phyloP scores from a whole-genome alignment of 2,113 vertebrate genomes.

The Coturnix japonica region DNA sequence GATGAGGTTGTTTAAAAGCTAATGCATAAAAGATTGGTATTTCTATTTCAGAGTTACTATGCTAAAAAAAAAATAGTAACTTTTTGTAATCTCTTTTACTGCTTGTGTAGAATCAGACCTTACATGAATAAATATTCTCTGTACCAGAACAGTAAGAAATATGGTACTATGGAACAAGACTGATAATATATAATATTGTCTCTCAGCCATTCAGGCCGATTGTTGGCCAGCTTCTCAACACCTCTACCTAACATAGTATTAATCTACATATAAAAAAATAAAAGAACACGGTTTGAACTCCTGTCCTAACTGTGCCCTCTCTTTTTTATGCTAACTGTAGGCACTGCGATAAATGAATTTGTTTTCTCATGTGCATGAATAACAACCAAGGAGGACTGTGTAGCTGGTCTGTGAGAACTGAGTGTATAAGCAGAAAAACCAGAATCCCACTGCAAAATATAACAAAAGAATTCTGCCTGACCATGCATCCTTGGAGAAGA shows the following conservation, averaged over 20 bases:
- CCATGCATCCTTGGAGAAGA: background rate
- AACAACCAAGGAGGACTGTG: background rate
- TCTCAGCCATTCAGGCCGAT: background rate
- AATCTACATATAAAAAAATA: background rate
- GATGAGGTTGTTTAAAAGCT: conserved; percentile 15
- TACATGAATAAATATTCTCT: conserved; percentile 7
- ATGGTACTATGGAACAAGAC: background rate
- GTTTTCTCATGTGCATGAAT: background rate
- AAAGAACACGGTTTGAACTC: background rate
- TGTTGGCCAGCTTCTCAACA: background rate
- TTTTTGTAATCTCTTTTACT: conserved; percentile 22
- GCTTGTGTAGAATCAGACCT: background rate
- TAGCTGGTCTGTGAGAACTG: background rate
- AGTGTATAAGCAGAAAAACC: background rate
- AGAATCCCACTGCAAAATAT: background rate
- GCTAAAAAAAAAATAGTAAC: background rate
- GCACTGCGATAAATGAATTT: background rate
- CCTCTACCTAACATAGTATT: background rate
- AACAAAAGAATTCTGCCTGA: background rate
- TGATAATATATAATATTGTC: background rate
- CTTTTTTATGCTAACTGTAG: background rate
- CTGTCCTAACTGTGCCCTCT: background rate
- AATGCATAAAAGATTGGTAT: conserved; percentile 46
- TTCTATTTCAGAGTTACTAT: background rate
- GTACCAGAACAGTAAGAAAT: background rate